Base-by-base conservation (phyloP, 2,888 invertebrate genomes). In the Cephus spinipes region DNA sequence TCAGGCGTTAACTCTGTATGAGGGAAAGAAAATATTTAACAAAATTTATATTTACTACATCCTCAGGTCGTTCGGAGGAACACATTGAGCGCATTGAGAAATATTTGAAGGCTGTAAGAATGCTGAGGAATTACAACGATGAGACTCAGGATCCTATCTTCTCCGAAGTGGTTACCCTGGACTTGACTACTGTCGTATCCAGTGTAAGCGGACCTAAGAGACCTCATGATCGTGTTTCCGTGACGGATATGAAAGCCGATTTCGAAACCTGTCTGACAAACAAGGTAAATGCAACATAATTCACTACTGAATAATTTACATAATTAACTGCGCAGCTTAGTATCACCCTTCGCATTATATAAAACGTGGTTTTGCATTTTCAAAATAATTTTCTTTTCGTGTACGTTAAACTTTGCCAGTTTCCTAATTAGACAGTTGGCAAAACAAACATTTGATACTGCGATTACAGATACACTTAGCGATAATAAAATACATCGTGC, bases 201-300 rank as follows among this genome's bases (percentile, higher is more conserved):
- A 98, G 98, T 32, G 96, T 99, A 23, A 98, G 98, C 80, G 99
- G 99, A 0, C 99, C 99, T 0, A 99, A 99, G 91, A 93, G 99
- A 76, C 99, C 99, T 0, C 99, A 99, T 86, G 99, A 99, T 93
- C 93, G 98, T 33, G 98, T 99, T 4, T 94, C 98, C 0, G 97
- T 99, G 0, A 92, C 94, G 0, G 95, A 96, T 73, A 98, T 99
- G 97, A 97, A 98, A 90, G 92, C 93, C 15, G 99, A 99, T 92
- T 99, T 99, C 92, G 92, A 93, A 30, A 93, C 94, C 0, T 99
- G 98, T 86, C 94, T 99, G 15, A 94, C 94, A 23, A 98, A 94
- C 88, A 98, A 98, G 94, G 98, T 98, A 92, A 92, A 93, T 85
- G 9, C 55, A 23, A 2, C 9, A 23, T 55, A 55, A 55, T 23